These are phyloP conservation scores for Thelaira solivaga DNA, from an alignment of 2,888 invertebrate species.

Conservation along the genomic window DNA sequence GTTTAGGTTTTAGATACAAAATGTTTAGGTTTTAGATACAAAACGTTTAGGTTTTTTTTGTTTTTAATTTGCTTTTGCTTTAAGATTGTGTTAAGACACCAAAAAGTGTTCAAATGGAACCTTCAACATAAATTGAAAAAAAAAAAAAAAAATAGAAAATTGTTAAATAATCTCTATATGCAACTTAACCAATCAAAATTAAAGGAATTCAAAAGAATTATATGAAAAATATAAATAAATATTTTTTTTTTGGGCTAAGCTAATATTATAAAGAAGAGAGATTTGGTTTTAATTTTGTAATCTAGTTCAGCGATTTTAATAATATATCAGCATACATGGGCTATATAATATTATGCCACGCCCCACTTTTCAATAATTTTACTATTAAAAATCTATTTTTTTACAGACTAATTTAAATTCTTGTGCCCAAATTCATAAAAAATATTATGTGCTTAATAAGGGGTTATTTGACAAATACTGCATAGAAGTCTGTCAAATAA, in stretches of 20 bases:
- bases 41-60: background rate
- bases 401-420: no score
- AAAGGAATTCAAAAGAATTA: background rate
- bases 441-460: no score
- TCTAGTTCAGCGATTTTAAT: no score
- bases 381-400: no score
- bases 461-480: no score
- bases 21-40: slow-evolving; percentile 8
- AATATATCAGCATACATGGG: no score
- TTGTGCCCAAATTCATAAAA: no score
- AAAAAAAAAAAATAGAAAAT: background rate
- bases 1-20: slow-evolving; percentile 53
- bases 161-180: slow-evolving; percentile 21
- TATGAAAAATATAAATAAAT: background rate
- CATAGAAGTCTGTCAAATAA: no score
- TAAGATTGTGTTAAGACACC: slow-evolving; percentile 18
- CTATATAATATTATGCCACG: no score
- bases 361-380: no score
- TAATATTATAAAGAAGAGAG: no score
- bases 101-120: slow-evolving; percentile 33
- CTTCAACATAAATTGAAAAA: slow-evolving; percentile 27
- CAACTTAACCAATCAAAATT: slow-evolving; percentile 17
- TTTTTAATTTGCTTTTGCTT: slow-evolving; percentile 24
- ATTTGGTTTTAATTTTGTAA: no score
- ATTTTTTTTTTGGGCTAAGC: background rate